Evolutionary conservation across 2,888 invertebrate genomes (phyloP).

Genomic region (Agelastica alni): DNA sequence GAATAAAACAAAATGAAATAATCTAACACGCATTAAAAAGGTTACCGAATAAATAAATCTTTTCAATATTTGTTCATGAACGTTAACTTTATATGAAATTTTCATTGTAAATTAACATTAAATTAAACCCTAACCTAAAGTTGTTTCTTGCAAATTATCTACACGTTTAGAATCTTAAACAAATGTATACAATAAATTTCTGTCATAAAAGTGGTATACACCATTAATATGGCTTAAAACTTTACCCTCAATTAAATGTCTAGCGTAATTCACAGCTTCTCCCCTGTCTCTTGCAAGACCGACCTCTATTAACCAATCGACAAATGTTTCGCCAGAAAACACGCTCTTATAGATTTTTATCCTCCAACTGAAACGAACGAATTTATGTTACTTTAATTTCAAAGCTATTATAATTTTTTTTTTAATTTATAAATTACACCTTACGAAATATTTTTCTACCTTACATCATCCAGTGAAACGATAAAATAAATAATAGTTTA

Average conservation of each 20-base stretch:
- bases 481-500: too few species aligned
- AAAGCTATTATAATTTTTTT: neutral
- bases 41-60: too few species aligned
- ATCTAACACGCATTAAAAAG: too few species aligned
- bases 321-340: slow-evolving; percentile 83
- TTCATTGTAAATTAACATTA: neutral
- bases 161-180: slow-evolving; percentile 32
- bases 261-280: slow-evolving; percentile 82
- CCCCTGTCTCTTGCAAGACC: slow-evolving; percentile 78
- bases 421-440: neutral
- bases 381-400: slow-evolving; percentile 1
- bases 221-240: slow-evolving; percentile 83
- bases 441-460: neutral
- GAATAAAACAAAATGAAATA: too few species aligned
- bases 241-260: slow-evolving; percentile 81
- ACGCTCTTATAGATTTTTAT: slow-evolving; percentile 77
- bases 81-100: neutral
- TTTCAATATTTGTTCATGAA: neutral
- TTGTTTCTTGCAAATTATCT: neutral
- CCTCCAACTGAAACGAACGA: slow-evolving; percentile 66
- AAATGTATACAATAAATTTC: slow-evolving; percentile 81
- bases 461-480: too few species aligned
- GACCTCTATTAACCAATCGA: slow-evolving; percentile 83
- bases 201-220: slow-evolving; percentile 85
- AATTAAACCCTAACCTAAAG: neutral